A percentile compares a stretch with the other conserved stretches of the same genome.
Conservation (phyloP, 2,113 vertebrate species). For the Urocolius indicus region DNA sequence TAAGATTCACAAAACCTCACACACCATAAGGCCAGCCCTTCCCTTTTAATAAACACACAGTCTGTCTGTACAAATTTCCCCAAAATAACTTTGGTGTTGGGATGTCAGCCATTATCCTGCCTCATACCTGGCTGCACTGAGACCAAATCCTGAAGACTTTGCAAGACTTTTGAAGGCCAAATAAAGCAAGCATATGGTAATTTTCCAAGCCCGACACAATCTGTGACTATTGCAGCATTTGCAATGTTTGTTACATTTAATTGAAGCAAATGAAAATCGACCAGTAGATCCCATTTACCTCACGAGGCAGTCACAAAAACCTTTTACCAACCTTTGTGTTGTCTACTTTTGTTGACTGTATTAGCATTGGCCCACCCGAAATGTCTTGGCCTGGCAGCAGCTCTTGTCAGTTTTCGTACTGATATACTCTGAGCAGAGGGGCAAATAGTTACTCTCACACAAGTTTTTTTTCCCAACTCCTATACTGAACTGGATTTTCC, state of each 20-base stretch:
- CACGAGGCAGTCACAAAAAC: neutral
- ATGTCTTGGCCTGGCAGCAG: neutral
- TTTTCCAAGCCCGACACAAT: neutral
- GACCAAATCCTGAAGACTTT: neutral
- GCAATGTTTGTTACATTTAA: neutral
- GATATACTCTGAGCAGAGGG: neutral
- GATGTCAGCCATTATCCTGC: neutral
- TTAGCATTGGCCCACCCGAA: neutral
- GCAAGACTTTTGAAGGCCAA: neutral
- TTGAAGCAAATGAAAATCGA: neutral
- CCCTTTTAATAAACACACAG: neutral
- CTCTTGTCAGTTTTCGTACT: neutral
- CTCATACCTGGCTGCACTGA: neutral
- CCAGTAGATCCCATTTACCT: neutral
- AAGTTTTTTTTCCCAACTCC: neutral
- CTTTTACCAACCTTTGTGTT: neutral
- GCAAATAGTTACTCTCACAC: neutral
- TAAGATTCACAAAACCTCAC: conserved; percentile 17
- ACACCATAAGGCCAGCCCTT: neutral
- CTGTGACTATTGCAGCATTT: neutral
- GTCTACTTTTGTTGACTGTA: neutral
- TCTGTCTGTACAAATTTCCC: neutral
- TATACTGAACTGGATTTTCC: conserved; percentile 12
- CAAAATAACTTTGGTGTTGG: conserved; percentile 39
- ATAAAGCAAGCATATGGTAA: neutral